Evolutionary conservation across 30 jellyfish, hydroid and myxozoan species (phyloP), one percentile per base, ranked within the genome.

Genomic region (Aurelia coerulea): DNA sequence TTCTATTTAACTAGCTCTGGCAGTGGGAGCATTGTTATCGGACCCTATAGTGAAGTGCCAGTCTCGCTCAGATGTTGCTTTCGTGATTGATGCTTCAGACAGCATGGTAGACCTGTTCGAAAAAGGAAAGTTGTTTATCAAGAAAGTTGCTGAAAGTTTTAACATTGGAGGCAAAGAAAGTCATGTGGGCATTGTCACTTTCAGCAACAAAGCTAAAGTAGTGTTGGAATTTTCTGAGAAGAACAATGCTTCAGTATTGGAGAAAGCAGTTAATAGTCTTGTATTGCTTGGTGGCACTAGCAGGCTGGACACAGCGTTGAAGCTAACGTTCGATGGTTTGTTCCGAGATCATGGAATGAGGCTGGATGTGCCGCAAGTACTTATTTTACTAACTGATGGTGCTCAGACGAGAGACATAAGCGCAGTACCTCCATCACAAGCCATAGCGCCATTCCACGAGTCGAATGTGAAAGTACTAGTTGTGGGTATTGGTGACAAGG

Each of bases 261-360:
- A 29, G 19, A 72, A 68, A 59, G 71, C 91, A 8, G 91, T 88
- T 12, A 88, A 79, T 31, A 59, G 59, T 13, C 33, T 88, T 60
- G 46, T 85, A 6, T 49, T 39, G 49, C 42, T 71, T n/a, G 82
- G 37, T 31, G 86, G 75, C 53, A 76, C 87, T 4, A 74, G 66
- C 17, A 60, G 87, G 39, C 67, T 86, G 0, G 95, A 86, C 80
- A 76, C 54, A 42, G 95, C 89, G 16, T 29, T 86, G 74, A 68
- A 54, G 52, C 35, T 46, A 42, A 86, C 85, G 3, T 75, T 15
- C 65, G 65, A 76, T 29, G 88, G 67, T 14, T 19, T 86, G 95
- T 86, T 86, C 77, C 37, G 52, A 60, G 79, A 41, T 14, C 52
- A 86, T 46, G 95, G 95, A 63, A 65, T 62, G 88, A 72, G 93